These are phyloP conservation scores for Jaculus jaculus DNA, from an alignment of 2,113 vertebrate genomes.

Conservation along the genomic window DNA sequence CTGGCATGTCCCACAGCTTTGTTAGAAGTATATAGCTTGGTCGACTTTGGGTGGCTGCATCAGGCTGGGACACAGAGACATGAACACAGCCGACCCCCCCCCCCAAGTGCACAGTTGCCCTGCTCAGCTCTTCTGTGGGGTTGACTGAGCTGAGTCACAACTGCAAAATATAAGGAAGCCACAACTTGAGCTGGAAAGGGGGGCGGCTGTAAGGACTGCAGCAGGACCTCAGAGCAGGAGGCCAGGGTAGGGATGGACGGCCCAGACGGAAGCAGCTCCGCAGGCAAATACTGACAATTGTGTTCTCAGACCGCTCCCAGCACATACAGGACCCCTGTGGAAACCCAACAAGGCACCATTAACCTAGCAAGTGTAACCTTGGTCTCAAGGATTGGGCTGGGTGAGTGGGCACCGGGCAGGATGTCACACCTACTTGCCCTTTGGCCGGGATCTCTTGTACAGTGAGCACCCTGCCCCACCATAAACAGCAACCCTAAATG, in stretches of 20 bases:
- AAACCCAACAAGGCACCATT: neutral
- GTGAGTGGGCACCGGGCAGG: neutral
- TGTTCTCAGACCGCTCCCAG: fast-evolving
- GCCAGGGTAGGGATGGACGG: neutral
- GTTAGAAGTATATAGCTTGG: too few species aligned
- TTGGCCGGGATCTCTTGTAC: neutral
- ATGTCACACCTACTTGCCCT: fast-evolving
- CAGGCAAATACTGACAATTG: neutral
- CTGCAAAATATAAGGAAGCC: neutral
- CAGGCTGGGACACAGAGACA: too few species aligned
- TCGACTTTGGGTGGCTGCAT: neutral
- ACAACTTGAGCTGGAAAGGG: too few species aligned
- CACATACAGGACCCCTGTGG: fast-evolving
- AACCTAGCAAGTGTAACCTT: too few species aligned
- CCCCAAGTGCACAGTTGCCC: too few species aligned
- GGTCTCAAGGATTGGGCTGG: fast-evolving
- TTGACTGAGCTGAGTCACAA: neutral
- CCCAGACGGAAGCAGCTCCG: too few species aligned
- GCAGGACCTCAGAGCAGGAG: neutral
- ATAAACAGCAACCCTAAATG: fast-evolving
- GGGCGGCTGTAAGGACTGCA: fast-evolving
- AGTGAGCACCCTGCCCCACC: neutral
- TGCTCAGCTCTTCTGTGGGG: fast-evolving
- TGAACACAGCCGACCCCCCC: too few species aligned
- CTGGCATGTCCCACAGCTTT: too few species aligned